phyloP scores from a whole-genome alignment of 2,888 invertebrate species.

The Mythimna loreyi region DNA sequence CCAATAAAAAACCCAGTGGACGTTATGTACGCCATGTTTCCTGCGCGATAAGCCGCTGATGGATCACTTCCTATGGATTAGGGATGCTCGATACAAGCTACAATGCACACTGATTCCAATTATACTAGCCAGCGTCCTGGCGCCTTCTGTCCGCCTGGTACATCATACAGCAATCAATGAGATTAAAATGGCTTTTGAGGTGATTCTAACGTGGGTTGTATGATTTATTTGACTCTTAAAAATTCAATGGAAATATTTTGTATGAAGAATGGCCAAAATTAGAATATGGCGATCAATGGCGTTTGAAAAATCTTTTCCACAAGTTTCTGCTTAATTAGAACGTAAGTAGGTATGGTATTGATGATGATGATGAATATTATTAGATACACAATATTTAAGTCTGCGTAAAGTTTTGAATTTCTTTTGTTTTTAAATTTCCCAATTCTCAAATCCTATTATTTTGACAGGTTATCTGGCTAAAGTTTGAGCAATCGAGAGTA shows the following conservation, averaged over 20 bases:
- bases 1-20: slow-evolving; percentile 67
- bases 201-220: slow-evolving; percentile 22
- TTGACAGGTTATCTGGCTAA: too few species aligned
- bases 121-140: slow-evolving; percentile 38
- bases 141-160: slow-evolving; percentile 38
- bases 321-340: not conserved
- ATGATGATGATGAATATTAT: too few species aligned
- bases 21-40: slow-evolving; percentile 74
- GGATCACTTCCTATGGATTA: slow-evolving; percentile 86
- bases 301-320: slow-evolving; percentile 4
- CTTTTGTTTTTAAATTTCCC: too few species aligned
- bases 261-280: slow-evolving; percentile 9
- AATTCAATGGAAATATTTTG: slow-evolving; percentile 14
- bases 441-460: too few species aligned
- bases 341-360: not conserved
- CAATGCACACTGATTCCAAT: slow-evolving; percentile 60
- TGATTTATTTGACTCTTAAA: slow-evolving; percentile 11
- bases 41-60: slow-evolving; percentile 87
- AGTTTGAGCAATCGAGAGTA: too few species aligned
- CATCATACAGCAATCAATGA: slow-evolving; percentile 19
- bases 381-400: not conserved
- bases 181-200: slow-evolving; percentile 24
- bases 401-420: too few species aligned
- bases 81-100: slow-evolving; percentile 66
- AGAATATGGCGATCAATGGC: slow-evolving; percentile 2